Base-by-base conservation (phyloP, 2,113 vertebrate species). In the Austrofundulus limnaeus region DNA sequence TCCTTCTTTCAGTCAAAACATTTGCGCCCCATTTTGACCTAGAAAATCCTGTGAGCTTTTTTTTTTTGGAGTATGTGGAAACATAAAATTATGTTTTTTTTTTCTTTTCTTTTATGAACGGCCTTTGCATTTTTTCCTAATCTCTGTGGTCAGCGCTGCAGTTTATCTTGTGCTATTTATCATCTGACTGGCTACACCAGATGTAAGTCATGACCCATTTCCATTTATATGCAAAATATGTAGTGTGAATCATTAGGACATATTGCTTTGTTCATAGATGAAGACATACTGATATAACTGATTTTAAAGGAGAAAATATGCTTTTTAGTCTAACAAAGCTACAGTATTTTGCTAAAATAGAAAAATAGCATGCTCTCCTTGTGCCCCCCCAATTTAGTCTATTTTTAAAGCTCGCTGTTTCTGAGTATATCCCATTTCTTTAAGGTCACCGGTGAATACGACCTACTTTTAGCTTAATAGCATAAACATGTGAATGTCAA, bases 381-480 rank as follows among this genome's bases (percentile, higher is more conserved):
- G 23, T 20, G 11, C 46, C 25, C 6, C 24, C 9, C 25, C 10
- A 4, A 14, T 4, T 23, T 20, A 17, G 53, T 23, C 20, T 16
- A 56, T 56, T 20, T 23, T 8, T 8, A 41, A 34, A 24, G 10
- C 13, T 50, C 12, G 11, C 25, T 49, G 10, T 24, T 68, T 15
- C 7, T 37, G 65, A 24, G 15, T 48, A 15, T 53, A 57, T 81
- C 38, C 37, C 1, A 58, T 78, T 67, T 72, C 61, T 63, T 61
- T n/a, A 58, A 66, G 52, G 72, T 53, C 24, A n/a, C 60, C 59
- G 48, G 56, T 71, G 70, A 85, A 72, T 70, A 67, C 84, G 77
- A 72, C 77, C 84, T 85, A 84, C 82, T 89, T 89, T 82, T 51
- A 66, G 50, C 64, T 61, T 84, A 83, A 89, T 77, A 67, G 61